Conservation (phyloP, 2,888 invertebrate species). For the Drosophila kanekoi region DNA sequence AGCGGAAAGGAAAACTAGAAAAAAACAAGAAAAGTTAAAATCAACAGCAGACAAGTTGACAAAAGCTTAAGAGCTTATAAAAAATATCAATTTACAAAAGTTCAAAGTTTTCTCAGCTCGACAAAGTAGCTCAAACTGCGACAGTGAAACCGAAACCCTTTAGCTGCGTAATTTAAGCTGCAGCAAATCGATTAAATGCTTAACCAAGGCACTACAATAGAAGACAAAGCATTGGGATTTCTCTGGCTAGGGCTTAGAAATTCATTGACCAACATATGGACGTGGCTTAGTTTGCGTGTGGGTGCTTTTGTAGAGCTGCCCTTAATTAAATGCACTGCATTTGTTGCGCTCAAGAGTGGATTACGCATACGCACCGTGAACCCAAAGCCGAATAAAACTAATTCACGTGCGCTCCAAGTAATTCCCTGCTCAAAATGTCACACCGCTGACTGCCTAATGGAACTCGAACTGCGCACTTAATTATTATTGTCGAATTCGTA, state of each 20-base stretch:
- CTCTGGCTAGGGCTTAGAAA: not conserved
- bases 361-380: constrained; percentile 21
- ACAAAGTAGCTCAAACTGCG: constrained; percentile 4
- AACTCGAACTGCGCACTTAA: constrained; percentile 32
- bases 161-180: constrained; percentile 21
- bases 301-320: constrained; percentile 17
- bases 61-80: constrained; percentile 30
- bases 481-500: not conserved
- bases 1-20: constrained; percentile 1
- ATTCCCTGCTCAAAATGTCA: constrained; percentile 8
- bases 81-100: constrained; percentile 28
- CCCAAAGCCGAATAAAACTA: not conserved
- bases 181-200: constrained; percentile 27
- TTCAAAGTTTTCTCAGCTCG: constrained; percentile 8
- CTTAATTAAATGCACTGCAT: constrained; percentile 24
- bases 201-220: constrained; percentile 14
- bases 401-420: constrained; percentile 4
- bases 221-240: constrained; percentile 6
- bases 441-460: constrained; percentile 22
- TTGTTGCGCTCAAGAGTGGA: not conserved
- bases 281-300: constrained; percentile 12
- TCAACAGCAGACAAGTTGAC: constrained; percentile 15
- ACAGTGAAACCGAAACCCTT: constrained; percentile 9
- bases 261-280: constrained; percentile 19
- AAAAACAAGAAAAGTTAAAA: constrained; percentile 11